Evolutionary conservation across 1,140 invertebrate species (phyloP).

Genomic region (Drosophila erecta): DNA sequence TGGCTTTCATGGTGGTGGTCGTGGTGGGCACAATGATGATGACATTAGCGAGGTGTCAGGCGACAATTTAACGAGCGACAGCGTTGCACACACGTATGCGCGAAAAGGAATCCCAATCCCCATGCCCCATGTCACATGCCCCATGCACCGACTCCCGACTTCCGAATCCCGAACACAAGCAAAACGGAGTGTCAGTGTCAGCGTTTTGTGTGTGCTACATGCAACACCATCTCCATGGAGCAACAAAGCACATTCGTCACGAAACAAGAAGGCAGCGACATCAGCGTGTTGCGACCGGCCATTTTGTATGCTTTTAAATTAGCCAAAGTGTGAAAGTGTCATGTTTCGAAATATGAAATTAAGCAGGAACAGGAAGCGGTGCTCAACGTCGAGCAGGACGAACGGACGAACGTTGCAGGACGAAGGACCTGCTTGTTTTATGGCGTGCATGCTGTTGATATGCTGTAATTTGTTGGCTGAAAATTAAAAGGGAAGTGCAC

Average conservation of each 20-base stretch:
- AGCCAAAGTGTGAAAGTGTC: conserved; percentile 80
- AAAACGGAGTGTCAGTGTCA: neutral
- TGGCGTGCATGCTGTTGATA: conserved; percentile 51
- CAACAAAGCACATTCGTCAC: conserved; percentile 72
- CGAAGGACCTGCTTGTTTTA: conserved; percentile 23
- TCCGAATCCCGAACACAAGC: no score
- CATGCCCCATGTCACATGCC: neutral
- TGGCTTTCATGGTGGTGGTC: neutral
- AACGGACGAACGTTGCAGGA: neutral
- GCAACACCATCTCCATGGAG: conserved; percentile 44
- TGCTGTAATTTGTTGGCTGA: conserved; percentile 61
- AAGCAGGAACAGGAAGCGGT: conserved; percentile 41
- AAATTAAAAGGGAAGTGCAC: conserved; percentile 79
- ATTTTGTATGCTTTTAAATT: conserved; percentile 82
- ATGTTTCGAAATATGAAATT: conserved; percentile 81
- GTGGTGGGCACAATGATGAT: conserved; percentile 50
- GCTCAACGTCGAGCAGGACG: neutral
- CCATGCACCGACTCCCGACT: no score
- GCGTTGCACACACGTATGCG: conserved; percentile 53
- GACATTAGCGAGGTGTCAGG: conserved; percentile 80
- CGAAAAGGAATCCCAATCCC: conserved; percentile 66
- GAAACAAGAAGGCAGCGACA: conserved; percentile 49
- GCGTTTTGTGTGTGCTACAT: conserved; percentile 57
- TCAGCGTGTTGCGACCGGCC: conserved; percentile 55
- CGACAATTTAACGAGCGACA: conserved; percentile 76